Conservation (phyloP, 2,113 vertebrate species). For the Ophthalmolycus amberensis region DNA sequence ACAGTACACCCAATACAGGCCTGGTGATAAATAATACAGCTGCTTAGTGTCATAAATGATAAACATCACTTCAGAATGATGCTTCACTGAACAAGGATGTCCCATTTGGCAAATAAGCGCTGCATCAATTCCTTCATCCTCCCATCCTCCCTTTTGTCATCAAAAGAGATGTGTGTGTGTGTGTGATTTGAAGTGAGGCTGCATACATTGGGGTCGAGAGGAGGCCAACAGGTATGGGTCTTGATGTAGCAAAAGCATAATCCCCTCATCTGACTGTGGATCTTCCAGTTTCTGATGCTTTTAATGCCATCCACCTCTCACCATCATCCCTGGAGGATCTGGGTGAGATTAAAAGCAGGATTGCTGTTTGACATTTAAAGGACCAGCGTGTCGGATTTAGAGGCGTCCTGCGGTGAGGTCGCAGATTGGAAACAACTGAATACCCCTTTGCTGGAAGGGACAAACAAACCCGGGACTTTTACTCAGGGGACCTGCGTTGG, state of each 20-base stretch:
- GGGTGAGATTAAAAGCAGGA: neutral
- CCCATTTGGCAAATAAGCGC: neutral
- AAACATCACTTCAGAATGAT: conserved; percentile 12
- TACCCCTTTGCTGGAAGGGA: no score
- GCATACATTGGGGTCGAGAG: conserved; percentile 7
- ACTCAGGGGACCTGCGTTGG: no score
- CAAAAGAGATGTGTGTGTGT: neutral
- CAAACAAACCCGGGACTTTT: no score
- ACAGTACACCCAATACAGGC: neutral
- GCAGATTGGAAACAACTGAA: no score
- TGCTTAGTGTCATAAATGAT: conserved; percentile 25
- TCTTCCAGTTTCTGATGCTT: conserved; percentile 7
- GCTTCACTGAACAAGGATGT: conserved; percentile 15
- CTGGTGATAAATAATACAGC: conserved; percentile 1
- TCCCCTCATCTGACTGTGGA: conserved; percentile 14
- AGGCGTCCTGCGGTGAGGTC: neutral
- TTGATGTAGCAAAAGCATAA: conserved; percentile 31
- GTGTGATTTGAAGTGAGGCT: neutral
- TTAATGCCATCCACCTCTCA: conserved; percentile 56
- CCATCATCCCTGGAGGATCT: neutral
- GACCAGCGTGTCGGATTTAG: neutral
- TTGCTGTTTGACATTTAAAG: neutral
- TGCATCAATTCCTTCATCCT: conserved; percentile 1
- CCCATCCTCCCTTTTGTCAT: neutral
- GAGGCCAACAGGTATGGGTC: neutral